These are phyloP conservation scores for Tiliacea citrago DNA, from an alignment of 2,888 invertebrate species.

Conservation along the genomic window DNA sequence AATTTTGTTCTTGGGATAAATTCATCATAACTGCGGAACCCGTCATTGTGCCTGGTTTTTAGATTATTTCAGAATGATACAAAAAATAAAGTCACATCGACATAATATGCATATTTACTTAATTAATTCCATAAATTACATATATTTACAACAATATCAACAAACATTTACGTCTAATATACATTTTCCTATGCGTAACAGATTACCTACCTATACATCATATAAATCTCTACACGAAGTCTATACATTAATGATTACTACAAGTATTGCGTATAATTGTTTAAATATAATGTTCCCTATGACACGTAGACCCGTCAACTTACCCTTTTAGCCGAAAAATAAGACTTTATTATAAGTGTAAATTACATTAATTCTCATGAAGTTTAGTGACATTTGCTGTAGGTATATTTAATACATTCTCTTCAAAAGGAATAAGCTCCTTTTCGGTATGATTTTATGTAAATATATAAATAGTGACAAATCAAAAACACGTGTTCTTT, in stretches of 20 bases:
- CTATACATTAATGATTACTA: constrained; percentile 67
- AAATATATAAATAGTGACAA: constrained; percentile 14
- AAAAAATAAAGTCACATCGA: constrained; percentile 55
- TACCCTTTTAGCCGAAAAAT: constrained; percentile 75
- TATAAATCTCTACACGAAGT: constrained; percentile 67
- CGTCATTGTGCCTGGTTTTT: no score
- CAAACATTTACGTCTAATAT: constrained; percentile 76
- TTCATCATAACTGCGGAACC: no score
- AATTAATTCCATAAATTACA: constrained; percentile 77
- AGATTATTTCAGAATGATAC: neutral
- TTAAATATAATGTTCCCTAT: constrained; percentile 76
- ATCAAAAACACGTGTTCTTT: constrained; percentile 23
- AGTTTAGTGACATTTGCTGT: constrained; percentile 14
- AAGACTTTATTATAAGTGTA: constrained; percentile 41
- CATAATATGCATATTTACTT: constrained; percentile 74
- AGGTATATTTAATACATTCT: constrained; percentile 3
- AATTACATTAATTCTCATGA: constrained; percentile 33
- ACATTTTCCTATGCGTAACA: constrained; percentile 75
- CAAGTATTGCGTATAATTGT: constrained; percentile 66
- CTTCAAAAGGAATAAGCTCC: constrained; percentile 1
- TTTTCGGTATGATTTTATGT: neutral
- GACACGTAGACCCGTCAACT: constrained; percentile 70
- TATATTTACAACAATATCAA: constrained; percentile 87
- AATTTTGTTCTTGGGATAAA: no score
- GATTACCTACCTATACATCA: constrained; percentile 77